phyloP scores from a whole-genome alignment of 2,797 vertebrate species.

The Rhodeus uyekii region DNA sequence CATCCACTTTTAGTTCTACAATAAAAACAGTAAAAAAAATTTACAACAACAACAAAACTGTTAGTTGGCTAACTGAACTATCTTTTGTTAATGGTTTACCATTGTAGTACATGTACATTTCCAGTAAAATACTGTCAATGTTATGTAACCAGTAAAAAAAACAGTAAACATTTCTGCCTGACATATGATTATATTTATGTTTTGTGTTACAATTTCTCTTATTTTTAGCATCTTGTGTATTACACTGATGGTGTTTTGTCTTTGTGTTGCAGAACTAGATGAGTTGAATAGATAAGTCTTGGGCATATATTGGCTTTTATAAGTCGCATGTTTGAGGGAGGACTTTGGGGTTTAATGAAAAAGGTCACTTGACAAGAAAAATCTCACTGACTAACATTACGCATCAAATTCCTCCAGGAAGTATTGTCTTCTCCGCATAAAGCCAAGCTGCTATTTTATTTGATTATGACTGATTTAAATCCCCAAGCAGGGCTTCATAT shows the following conservation, averaged over 20 bases:
- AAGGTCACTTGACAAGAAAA: not conserved
- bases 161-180: not conserved
- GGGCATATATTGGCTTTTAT: not conserved
- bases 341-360: not conserved
- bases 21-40: too few relatives aligned
- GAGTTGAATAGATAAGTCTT: not conserved
- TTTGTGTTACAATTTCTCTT: not conserved
- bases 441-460: not conserved
- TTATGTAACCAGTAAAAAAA: not conserved
- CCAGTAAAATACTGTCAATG: not conserved
- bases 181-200: not conserved
- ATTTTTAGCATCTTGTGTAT: not conserved
- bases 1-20: not conserved
- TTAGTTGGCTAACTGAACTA: not conserved
- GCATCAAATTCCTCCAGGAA: not conserved
- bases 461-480: not conserved
- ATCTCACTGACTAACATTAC: not conserved
- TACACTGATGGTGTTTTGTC: not conserved
- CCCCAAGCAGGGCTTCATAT: slow-evolving; percentile 2
- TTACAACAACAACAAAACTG: not conserved
- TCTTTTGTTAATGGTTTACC: too few relatives aligned
- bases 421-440: not conserved
- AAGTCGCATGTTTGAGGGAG: not conserved
- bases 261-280: not conserved
- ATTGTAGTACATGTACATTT: not conserved